These are phyloP conservation scores for Danio tinwini DNA, from an alignment of 2,797 vertebrate species.

Conservation along the genomic window DNA sequence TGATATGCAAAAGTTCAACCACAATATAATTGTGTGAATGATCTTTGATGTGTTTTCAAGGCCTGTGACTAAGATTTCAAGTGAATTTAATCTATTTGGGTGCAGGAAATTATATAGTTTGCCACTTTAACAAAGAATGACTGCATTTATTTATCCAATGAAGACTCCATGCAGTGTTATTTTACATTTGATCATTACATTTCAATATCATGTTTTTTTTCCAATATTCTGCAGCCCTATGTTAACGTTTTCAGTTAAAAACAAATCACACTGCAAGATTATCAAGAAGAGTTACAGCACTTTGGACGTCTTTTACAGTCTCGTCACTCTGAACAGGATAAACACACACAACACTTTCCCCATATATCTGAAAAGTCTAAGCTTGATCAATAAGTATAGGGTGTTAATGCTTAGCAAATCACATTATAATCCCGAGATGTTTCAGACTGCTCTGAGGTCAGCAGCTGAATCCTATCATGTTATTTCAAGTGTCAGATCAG, in stretches of 20 bases:
- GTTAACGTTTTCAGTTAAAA: neutral
- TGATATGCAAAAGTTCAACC: no score
- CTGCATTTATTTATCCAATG: no score
- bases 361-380: neutral
- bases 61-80: no score
- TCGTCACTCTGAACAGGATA: neutral
- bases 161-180: no score
- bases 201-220: no score
- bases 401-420: constrained; percentile 11
- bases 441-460: constrained; percentile 48
- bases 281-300: neutral
- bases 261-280: neutral
- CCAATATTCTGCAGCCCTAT: neutral
- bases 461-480: constrained; percentile 59
- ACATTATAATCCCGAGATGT: constrained; percentile 46
- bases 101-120: no score
- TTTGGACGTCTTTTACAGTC: no score
- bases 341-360: neutral
- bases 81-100: no score
- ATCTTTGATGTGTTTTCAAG: no score
- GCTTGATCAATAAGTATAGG: neutral
- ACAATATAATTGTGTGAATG: no score
- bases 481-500: constrained; percentile 42
- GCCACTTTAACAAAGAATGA: no score
- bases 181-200: no score